These are phyloP conservation scores for Pocota personata DNA, from an alignment of 2,888 invertebrate genomes.

Conservation along the genomic window DNA sequence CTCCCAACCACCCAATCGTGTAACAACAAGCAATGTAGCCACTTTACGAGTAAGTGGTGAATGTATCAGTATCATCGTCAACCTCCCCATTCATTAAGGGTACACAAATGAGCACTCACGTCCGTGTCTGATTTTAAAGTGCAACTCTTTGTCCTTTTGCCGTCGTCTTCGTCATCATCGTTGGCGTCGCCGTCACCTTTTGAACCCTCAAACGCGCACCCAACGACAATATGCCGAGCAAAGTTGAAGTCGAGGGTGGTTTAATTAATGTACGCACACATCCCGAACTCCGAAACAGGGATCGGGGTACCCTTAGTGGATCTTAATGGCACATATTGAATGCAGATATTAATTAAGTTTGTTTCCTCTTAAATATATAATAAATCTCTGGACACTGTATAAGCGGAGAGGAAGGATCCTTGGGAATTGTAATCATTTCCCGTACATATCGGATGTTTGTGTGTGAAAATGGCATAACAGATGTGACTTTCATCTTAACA, in stretches of 20 bases:
- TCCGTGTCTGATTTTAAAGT: constrained; percentile 45
- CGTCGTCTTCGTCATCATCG: constrained; percentile 7
- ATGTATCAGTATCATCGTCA: neutral
- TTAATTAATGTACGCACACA: constrained; percentile 41
- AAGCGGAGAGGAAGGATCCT: neutral
- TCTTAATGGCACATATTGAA: constrained; percentile 44
- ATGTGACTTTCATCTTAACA: neutral
- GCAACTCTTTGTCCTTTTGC: constrained; percentile 42
- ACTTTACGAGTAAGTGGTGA: constrained; percentile 18
- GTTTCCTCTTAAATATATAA: constrained; percentile 27
- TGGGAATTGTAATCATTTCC: constrained; percentile 14
- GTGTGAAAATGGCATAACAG: neutral
- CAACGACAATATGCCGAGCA: neutral
- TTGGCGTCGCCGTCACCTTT: neutral
- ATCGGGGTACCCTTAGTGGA: neutral
- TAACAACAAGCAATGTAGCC: constrained; percentile 5
- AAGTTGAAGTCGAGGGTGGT: constrained; percentile 2
- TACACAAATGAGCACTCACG: constrained; percentile 63
- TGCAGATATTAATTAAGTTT: constrained; percentile 59
- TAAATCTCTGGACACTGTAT: constrained; percentile 48
- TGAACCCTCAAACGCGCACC: constrained; percentile 17
- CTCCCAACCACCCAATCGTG: neutral
- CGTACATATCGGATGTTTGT: neutral
- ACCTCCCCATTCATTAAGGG: constrained; percentile 13
- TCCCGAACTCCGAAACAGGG: neutral